Evolutionary conservation across 1,140 invertebrate genomes (phyloP), one percentile per base, ranked within the genome.

Genomic region (Himalopsyche phryganea): DNA sequence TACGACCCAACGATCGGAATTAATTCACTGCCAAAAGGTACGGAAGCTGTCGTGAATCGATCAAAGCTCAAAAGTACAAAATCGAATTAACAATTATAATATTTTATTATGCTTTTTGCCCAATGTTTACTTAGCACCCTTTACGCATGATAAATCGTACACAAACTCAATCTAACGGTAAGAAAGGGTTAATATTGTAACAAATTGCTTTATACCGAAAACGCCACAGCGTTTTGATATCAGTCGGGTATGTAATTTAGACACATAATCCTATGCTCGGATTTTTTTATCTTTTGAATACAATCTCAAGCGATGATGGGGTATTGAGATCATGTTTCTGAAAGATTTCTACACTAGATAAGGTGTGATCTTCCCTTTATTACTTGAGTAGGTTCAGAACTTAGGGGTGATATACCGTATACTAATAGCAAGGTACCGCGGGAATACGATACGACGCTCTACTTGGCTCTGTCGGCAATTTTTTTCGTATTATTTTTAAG

Each of bases 111-210:
- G 33, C 57, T 76, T 74, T 76, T 78, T 74, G 71, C 56, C 72
- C 76, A 78, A 76, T 78, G 76, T 78, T 78, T 78, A 78, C 75
- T 78, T 76, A 76, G 73, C 73, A 77, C 76, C 76, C 74, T 76
- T 40, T 78, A 71, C 74, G 73, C 73, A 73, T 78, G 74, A 78
- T 63, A 72, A 74, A 69, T 71, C 66, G 69, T 69, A 65, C 62
- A 77, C 71, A 77, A 76, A 58, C 46, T 2, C 17, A 35, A 46
- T 54, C 51, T 54, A 13, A 40, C 4, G 28, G 33, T 49, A 15
- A 10, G n/a, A 48, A 56, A 42, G 53, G 50, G 51, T 60, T 15
- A 23, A 7, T 17, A 17, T n/a, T 17, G 32, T 32, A 53, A 62
- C 60, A 62, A 62, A 62, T 62, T 62, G 50, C 54, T 62, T 62